Evolutionary conservation across 2,797 vertebrate species (phyloP).

Genomic region (Morus bassanus): DNA sequence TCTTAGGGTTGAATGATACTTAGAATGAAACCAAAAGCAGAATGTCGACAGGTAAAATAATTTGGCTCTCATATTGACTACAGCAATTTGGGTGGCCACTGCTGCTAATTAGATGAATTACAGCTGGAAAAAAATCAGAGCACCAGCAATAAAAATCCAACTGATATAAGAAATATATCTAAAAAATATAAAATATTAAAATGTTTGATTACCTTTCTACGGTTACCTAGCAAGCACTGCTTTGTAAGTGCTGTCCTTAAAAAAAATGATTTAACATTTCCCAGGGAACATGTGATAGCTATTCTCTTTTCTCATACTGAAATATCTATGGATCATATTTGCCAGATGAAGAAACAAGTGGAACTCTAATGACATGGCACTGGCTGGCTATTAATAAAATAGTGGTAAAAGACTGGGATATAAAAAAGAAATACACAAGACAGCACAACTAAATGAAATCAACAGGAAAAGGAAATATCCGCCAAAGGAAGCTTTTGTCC

Average conservation of each 20-base stretch:
- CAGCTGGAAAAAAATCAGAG: slow-evolving; percentile 1
- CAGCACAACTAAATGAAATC: neutral
- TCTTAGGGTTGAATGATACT: neutral
- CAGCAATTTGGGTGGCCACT: neutral
- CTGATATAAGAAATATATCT: neutral
- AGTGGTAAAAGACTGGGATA: neutral
- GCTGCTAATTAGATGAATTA: slow-evolving; percentile 21
- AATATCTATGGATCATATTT: neutral
- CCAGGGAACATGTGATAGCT: neutral
- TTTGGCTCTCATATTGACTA: neutral
- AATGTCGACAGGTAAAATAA: neutral
- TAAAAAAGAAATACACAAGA: neutral
- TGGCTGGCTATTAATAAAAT: neutral
- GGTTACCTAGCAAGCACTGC: neutral
- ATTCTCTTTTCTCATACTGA: neutral
- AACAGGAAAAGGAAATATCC: neutral
- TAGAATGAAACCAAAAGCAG: slow-evolving; percentile 21
- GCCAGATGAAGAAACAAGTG: neutral
- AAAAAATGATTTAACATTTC: neutral
- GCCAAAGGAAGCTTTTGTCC: neutral
- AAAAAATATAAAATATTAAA: neutral
- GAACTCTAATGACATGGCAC: neutral
- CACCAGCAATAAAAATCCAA: neutral
- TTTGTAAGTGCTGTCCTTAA: neutral
- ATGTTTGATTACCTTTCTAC: neutral